Percentiles rank a stretch among this genome's conserved stretches.
phyloP scores from a whole-genome alignment of 2,797 vertebrate genomes.

The Molossus alvarezi region DNA sequence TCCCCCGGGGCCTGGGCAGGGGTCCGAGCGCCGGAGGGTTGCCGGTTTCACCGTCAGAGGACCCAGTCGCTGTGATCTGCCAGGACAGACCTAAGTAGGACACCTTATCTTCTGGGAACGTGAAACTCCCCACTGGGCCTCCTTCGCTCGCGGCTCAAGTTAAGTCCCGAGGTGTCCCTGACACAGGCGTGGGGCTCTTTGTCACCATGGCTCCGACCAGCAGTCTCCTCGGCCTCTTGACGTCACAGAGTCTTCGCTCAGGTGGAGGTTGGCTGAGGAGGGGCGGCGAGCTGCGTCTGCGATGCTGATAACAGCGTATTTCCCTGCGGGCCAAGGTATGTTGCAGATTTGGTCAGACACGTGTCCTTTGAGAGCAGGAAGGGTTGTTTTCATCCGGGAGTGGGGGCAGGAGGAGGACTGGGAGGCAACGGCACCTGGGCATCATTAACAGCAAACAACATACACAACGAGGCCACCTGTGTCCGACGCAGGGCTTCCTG shows the following conservation, averaged over 20 bases:
- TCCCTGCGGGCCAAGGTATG: background rate
- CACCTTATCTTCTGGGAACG: background rate
- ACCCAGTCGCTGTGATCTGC: background rate
- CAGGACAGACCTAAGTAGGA: background rate
- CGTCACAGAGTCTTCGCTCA: background rate
- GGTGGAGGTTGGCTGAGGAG: background rate
- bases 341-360: background rate
- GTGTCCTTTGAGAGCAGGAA: fast-evolving
- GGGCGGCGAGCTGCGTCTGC: background rate
- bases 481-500: too few species aligned
- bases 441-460: too few species aligned
- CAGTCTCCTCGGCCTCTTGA: background rate
- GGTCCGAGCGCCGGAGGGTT: background rate
- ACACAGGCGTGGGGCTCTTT: background rate
- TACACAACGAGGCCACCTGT: too few species aligned
- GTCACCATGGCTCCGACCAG: fast-evolving
- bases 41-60: background rate
- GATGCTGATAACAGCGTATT: background rate
- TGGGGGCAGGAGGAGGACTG: too few species aligned
- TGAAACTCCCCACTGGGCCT: background rate
- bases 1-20: background rate
- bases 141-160: background rate
- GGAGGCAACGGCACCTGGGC: background rate
- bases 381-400: background rate
- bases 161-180: fast-evolving